Base-by-base conservation (phyloP, 2,888 invertebrate species). In the Hartigia nigra region DNA sequence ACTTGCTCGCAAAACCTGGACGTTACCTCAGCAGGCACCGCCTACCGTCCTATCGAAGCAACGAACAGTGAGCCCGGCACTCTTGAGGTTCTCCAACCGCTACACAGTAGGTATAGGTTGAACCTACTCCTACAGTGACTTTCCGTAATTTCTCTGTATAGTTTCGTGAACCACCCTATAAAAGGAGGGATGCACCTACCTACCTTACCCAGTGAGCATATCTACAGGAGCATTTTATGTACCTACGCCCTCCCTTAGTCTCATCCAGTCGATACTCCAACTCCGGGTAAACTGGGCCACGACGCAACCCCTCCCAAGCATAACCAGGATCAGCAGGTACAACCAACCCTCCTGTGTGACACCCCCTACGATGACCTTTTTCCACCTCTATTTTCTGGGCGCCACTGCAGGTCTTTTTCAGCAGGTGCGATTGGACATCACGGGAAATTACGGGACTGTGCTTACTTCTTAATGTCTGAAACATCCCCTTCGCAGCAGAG, bases 21-120 rank as follows among this genome's bases (percentile, higher is more conserved):
- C 23, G 79, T 79, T 82, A 83, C 75, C 72, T 72, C 81, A 80
- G 81, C 76, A 86, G 86, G 89, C 86, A 82, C 88, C 91, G 91
- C 91, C 91, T 88, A 88, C 87, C 87, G 87, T 88, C 89, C 90
- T 88, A 88, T 89, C 88, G 83, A 87, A 81, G 80, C 79, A 69
- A 74, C 76, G 72, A 74, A 76, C 75, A 74, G 82, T 77, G 79
- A 78, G 70, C 72, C 72, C 80, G 78, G 79, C 77, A 81, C 84
- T 83, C 79, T 83, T 76, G 82, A 84, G 82, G 84, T 84, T 84
- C 87, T 86, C 84, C 85, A 85, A 85, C 87, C 86, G 83, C 86
- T 84, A 82, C 83, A 83, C 80, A 82, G 77, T 34, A 32, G 31
- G 32, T 72, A 72, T 31, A 34, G 72, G 34, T 72, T 23, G 4